These are phyloP conservation scores for Oncorhynchus tshawytscha DNA, from an alignment of 2,113 vertebrate species.

Conservation along the genomic window DNA sequence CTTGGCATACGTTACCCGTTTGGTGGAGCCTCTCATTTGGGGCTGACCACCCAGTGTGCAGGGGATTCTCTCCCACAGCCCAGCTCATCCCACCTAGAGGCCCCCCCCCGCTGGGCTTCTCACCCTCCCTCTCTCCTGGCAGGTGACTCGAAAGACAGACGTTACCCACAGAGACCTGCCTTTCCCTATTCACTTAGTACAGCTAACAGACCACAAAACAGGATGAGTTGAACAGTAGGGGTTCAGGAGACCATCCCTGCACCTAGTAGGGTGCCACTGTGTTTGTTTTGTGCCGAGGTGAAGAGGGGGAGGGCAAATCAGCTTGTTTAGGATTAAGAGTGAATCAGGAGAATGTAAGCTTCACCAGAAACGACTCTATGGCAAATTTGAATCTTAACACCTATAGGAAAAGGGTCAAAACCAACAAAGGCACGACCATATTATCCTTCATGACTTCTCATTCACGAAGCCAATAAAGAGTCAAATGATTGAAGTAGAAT, in stretches of 20 bases:
- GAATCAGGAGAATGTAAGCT: constrained; percentile 57
- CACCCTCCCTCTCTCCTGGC: constrained; percentile 58
- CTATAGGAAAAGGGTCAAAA: constrained; percentile 31
- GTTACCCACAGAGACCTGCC: constrained; percentile 58
- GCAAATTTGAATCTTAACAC: constrained; percentile 43
- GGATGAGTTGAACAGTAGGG: constrained; percentile 56
- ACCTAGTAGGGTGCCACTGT: constrained; percentile 51
- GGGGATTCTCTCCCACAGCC: constrained; percentile 51
- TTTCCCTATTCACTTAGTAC: constrained; percentile 55
- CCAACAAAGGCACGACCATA: constrained; percentile 5
- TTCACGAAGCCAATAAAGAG: constrained; percentile 41
- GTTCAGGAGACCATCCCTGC: constrained; percentile 53
- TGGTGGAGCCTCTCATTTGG: constrained; percentile 56
- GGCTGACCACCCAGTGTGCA: constrained; percentile 61
- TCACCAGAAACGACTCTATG: constrained; percentile 27
- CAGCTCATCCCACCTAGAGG: constrained; percentile 33
- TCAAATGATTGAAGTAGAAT: constrained; percentile 39
- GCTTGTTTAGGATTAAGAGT: constrained; percentile 61
- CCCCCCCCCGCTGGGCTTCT: constrained; percentile 40
- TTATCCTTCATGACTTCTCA: constrained; percentile 31
- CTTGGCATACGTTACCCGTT: constrained; percentile 56
- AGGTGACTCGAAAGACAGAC: constrained; percentile 67
- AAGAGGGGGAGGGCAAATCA: constrained; percentile 40
- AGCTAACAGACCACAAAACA: constrained; percentile 50
- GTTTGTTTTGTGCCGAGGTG: constrained; percentile 57